Conservation (phyloP, 2,797 vertebrate species). For the Decapterus maruadsi region DNA sequence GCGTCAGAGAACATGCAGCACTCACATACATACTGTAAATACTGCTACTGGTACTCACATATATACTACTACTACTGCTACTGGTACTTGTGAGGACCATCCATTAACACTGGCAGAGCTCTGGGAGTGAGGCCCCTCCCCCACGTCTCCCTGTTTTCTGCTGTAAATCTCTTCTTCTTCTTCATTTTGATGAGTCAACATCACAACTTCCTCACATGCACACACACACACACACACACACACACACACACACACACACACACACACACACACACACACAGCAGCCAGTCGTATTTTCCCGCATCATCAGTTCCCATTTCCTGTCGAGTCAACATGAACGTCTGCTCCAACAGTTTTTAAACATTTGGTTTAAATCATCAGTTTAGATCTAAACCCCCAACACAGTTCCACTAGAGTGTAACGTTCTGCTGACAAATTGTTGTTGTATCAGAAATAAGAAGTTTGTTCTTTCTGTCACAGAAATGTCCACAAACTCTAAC, state of each 20-base stretch:
- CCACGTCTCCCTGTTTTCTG: slow-evolving; percentile 8
- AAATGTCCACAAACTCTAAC: neutral
- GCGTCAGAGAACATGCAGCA: slow-evolving; percentile 8
- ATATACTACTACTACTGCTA: neutral
- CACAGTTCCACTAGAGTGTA: no score
- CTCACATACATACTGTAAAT: neutral
- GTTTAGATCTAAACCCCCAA: no score
- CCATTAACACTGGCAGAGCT: neutral
- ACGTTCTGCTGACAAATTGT: no score
- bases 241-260: neutral
- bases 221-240: neutral
- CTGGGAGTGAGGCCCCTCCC: neutral
- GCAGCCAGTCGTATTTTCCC: slow-evolving; percentile 36
- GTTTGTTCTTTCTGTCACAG: no score
- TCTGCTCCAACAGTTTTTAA: neutral
- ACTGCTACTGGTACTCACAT: neutral
- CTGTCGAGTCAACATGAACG: slow-evolving; percentile 38
- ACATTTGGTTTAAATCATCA: neutral
- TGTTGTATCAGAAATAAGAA: no score
- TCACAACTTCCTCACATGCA: slow-evolving; percentile 55
- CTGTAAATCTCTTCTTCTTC: slow-evolving; percentile 43
- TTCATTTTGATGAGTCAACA: slow-evolving; percentile 65
- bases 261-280: neutral
- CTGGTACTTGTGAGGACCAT: neutral
- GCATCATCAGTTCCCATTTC: slow-evolving; percentile 72